These are phyloP conservation scores for Drosophila ogumai DNA, from an alignment of 1,140 invertebrate genomes.

Conservation along the genomic window DNA sequence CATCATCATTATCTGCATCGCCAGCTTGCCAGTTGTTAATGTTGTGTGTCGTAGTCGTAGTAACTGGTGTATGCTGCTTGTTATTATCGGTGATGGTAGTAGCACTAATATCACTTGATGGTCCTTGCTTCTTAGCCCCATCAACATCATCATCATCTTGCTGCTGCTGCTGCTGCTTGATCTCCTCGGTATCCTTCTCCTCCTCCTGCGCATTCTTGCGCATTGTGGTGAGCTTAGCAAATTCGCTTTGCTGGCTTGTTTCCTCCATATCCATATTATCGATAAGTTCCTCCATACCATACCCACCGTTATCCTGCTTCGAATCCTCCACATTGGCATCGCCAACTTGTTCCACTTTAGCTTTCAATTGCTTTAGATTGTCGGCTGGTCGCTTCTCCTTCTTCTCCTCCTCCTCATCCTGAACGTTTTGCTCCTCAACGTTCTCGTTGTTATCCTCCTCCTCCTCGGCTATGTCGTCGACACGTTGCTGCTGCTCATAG, in stretches of 20 bases:
- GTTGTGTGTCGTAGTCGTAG: slow-evolving; percentile 62
- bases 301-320: slow-evolving; percentile 22
- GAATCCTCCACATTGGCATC: slow-evolving; percentile 15
- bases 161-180: slow-evolving; percentile 15
- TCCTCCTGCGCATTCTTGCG: slow-evolving; percentile 72
- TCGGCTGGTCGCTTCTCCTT: slow-evolving; percentile 42
- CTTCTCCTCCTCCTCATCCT: background rate
- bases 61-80: slow-evolving; percentile 65
- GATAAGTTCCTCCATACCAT: slow-evolving; percentile 57
- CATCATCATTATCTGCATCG: slow-evolving; percentile 48
- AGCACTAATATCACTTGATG: slow-evolving; percentile 84
- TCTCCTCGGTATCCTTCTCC: slow-evolving; percentile 15
- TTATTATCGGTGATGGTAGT: slow-evolving; percentile 73
- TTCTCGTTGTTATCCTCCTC: slow-evolving; percentile 53
- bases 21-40: slow-evolving; percentile 66
- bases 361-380: slow-evolving; percentile 67
- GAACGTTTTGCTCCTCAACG: slow-evolving; percentile 34
- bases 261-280: slow-evolving; percentile 64
- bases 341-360: slow-evolving; percentile 49
- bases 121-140: slow-evolving; percentile 64
- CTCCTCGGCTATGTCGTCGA: slow-evolving; percentile 65
- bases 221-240: slow-evolving; percentile 76
- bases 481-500: slow-evolving; percentile 71
- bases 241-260: slow-evolving; percentile 73
- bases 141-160: slow-evolving; percentile 67